Conservation (phyloP, 2,797 vertebrate species). For the Odontamblyopus rebecca region DNA sequence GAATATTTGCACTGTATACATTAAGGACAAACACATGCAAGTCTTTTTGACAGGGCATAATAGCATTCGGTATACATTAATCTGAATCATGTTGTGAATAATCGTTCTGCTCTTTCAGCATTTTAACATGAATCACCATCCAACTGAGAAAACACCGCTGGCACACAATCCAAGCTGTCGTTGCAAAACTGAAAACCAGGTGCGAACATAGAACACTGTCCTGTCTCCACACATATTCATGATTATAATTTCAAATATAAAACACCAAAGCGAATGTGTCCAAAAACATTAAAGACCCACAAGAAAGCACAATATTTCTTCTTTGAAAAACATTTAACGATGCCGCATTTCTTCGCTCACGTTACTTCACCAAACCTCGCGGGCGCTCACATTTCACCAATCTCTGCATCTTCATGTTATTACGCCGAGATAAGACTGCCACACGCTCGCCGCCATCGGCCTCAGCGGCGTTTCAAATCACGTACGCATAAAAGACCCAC, state of each 20-base stretch:
- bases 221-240: not conserved
- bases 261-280: not conserved
- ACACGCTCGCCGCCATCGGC: slow-evolving; percentile 57
- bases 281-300: not conserved
- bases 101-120: too few species aligned
- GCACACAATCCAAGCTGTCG: not conserved
- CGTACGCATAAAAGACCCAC: slow-evolving; percentile 28
- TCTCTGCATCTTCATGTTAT: slow-evolving; percentile 65
- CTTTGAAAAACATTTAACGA: not conserved
- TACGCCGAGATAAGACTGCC: slow-evolving; percentile 50
- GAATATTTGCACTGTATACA: too few species aligned
- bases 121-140: too few species aligned
- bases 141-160: not conserved
- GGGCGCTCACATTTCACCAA: slow-evolving; percentile 54
- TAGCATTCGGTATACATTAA: too few species aligned
- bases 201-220: not conserved
- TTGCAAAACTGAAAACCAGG: not conserved
- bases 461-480: slow-evolving; percentile 38
- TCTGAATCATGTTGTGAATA: too few species aligned
- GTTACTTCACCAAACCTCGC: not conserved
- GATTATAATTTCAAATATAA: not conserved
- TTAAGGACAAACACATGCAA: too few species aligned
- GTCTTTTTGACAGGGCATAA: too few species aligned
- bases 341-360: not conserved
- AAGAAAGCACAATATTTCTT: not conserved